Evolutionary conservation across 92 coral and sea anemone genomes (phyloP).

Genomic region (Ricordea florida): DNA sequence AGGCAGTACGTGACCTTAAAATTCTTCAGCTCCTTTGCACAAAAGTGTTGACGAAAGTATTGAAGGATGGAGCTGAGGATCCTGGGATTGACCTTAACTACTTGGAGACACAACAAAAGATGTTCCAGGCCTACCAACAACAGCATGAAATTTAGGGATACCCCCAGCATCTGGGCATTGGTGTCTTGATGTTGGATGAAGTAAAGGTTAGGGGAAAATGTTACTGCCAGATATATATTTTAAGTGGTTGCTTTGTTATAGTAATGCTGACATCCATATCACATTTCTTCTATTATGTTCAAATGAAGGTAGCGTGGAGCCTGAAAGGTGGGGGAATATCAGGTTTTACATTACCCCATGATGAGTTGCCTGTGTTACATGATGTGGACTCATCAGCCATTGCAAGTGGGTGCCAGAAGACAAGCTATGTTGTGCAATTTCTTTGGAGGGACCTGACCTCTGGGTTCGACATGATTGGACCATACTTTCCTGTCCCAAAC

Average conservation of each 20-base stretch:
- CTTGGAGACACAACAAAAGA: neutral
- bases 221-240: neutral
- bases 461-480: slow-evolving; percentile 18
- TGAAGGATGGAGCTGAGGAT: neutral
- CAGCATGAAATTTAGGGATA: neutral
- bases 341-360: neutral
- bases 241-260: neutral
- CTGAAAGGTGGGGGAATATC: slow-evolving; percentile 6
- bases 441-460: slow-evolving; percentile 30
- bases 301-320: slow-evolving; percentile 21
- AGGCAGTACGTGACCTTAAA: neutral
- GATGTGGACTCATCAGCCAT: slow-evolving; percentile 2
- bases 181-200: neutral
- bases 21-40: neutral
- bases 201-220: neutral
- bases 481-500: slow-evolving; percentile 10
- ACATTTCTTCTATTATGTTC: slow-evolving; percentile 2
- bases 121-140: neutral
- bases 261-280: neutral
- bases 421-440: slow-evolving; percentile 20
- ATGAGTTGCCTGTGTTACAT: neutral
- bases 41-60: neutral
- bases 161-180: neutral
- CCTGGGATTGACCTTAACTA: neutral
- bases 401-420: slow-evolving; percentile 8